Evolutionary conservation across 1,140 invertebrate species (phyloP).

Genomic region (Microplitis demolitor): DNA sequence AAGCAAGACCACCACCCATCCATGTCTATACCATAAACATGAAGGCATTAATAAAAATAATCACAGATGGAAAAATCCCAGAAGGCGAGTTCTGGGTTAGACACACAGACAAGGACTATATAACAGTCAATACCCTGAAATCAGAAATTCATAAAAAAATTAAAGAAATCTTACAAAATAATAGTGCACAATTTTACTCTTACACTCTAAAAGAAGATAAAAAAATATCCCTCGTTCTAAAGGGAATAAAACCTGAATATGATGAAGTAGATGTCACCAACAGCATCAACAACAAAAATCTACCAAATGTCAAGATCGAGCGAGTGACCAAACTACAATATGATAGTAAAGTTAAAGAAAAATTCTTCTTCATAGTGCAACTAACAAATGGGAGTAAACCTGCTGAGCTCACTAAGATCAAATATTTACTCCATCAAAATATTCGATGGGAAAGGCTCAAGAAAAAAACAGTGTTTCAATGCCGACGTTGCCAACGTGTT

Average conservation of each 20-base stretch:
- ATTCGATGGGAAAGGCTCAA: conserved; percentile 12
- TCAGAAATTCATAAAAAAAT: neutral
- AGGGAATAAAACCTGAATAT: conserved; percentile 9
- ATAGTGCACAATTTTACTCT: neutral
- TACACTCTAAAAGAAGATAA: conserved; percentile 3
- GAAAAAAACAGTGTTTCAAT: conserved; percentile 2
- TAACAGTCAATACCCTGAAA: no score
- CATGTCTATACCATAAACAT: no score
- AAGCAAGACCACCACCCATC: no score
- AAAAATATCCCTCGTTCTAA: neutral
- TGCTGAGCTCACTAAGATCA: neutral
- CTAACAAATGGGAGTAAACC: neutral
- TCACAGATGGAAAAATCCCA: no score
- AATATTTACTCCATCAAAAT: conserved; percentile 7
- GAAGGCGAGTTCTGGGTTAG: no score
- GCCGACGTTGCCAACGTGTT: conserved; percentile 19
- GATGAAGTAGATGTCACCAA: neutral
- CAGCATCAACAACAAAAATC: neutral
- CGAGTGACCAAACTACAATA: neutral
- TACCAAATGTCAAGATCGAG: neutral
- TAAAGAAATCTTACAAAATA: neutral
- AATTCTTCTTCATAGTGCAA: conserved; percentile 6
- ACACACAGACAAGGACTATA: no score
- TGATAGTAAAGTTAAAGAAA: neutral
- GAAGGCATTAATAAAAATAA: no score